These are phyloP conservation scores for Trissolcus basalis DNA, from an alignment of 1,140 invertebrate species.

Conservation along the genomic window DNA sequence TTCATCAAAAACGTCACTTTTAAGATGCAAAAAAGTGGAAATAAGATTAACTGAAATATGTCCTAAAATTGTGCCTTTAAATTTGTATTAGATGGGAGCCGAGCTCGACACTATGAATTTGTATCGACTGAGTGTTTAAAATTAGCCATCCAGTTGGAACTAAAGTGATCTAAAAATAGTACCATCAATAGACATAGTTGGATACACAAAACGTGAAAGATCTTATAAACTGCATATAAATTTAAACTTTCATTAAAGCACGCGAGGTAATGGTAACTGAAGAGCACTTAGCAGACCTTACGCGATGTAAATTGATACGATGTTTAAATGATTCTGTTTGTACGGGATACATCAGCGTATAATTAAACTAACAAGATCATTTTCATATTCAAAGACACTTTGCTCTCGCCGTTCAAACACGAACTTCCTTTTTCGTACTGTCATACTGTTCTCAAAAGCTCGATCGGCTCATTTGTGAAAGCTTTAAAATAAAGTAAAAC, in stretches of 20 bases:
- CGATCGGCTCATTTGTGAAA: slow-evolving; percentile 13
- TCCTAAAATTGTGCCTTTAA: too few relatives aligned
- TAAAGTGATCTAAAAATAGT: neutral
- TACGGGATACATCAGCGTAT: slow-evolving; percentile 36
- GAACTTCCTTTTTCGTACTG: slow-evolving; percentile 22
- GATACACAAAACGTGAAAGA: slow-evolving; percentile 10
- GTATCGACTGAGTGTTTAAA: too few relatives aligned
- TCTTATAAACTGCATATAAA: slow-evolving; percentile 16
- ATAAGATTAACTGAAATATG: too few relatives aligned
- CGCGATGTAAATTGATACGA: slow-evolving; percentile 44
- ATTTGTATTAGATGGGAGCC: too few relatives aligned
- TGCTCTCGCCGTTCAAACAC: slow-evolving; percentile 5
- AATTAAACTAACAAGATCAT: slow-evolving; percentile 44
- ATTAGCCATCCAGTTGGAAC: neutral
- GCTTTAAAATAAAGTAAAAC: slow-evolving; percentile 11
- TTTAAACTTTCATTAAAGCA: slow-evolving; percentile 31
- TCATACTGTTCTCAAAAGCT: slow-evolving; percentile 36
- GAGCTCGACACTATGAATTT: too few relatives aligned
- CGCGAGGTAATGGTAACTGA: slow-evolving; percentile 33
- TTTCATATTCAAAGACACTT: slow-evolving; percentile 39
- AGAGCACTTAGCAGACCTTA: slow-evolving; percentile 39
- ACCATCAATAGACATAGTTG: slow-evolving; percentile 16
- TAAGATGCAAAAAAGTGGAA: too few relatives aligned
- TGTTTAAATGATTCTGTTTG: slow-evolving; percentile 53
- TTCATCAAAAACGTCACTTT: too few relatives aligned